Evolutionary conservation across 2,888 invertebrate genomes (phyloP).

Genomic region (Cosmopolites sordidus): DNA sequence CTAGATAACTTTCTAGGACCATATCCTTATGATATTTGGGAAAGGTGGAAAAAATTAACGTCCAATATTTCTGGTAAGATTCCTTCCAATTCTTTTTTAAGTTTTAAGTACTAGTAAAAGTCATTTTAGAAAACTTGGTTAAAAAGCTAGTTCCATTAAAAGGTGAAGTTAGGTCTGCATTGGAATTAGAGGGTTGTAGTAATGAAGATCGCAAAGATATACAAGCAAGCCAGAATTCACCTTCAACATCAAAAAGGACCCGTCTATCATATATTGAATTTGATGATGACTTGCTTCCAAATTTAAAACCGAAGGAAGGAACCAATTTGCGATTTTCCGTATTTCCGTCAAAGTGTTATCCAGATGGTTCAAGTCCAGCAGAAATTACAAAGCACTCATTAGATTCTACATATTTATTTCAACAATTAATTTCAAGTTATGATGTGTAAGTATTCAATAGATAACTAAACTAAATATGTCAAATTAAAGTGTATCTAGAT

Average conservation of each 20-base stretch:
- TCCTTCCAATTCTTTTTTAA: no score
- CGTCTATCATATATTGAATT: conserved; percentile 52
- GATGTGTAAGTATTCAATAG: conserved; percentile 54
- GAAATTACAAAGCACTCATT: conserved; percentile 84
- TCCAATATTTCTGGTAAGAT: conserved; percentile 61
- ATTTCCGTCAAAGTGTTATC: conserved; percentile 72
- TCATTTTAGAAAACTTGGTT: conserved; percentile 52
- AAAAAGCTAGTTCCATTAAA: conserved; percentile 64
- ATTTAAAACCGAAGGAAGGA: conserved; percentile 74
- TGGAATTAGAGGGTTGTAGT: conserved; percentile 71
- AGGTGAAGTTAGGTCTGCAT: conserved; percentile 74
- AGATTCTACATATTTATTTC: conserved; percentile 71
- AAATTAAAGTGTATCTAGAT: no score
- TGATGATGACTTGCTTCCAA: conserved; percentile 74
- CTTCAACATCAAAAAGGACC: conserved; percentile 39
- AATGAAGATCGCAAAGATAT: conserved; percentile 58
- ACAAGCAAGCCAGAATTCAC: not conserved
- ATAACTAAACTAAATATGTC: no score
- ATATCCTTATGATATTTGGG: conserved; percentile 86
- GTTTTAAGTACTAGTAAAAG: no score
- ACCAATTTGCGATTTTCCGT: conserved; percentile 75
- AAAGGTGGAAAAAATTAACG: conserved; percentile 78
- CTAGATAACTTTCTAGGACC: conserved; percentile 79
- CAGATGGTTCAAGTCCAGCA: conserved; percentile 71
- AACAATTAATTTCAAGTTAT: conserved; percentile 56